Evolutionary conservation across 2,888 invertebrate genomes (phyloP).

Genomic region (Tuta absoluta): DNA sequence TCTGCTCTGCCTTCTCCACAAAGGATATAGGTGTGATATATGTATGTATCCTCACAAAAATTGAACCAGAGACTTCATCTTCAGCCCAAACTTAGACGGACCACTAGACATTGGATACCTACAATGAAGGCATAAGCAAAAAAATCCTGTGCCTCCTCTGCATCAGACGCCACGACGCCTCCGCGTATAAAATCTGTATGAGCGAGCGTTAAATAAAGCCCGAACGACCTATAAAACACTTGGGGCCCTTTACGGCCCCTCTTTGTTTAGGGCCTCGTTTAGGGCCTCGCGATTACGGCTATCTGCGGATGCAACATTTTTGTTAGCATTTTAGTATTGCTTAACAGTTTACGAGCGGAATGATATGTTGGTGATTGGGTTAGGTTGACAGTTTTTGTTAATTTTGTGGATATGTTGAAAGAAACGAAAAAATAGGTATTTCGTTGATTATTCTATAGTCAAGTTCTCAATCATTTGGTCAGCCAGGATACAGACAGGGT

Average conservation of each 20-base stretch:
- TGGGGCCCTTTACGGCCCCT: slow-evolving; percentile 51
- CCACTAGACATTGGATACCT: too few relatives aligned
- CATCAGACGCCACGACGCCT: slow-evolving; percentile 60
- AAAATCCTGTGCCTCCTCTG: slow-evolving; percentile 24
- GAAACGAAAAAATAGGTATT: background rate
- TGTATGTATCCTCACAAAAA: too few relatives aligned
- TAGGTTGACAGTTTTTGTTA: slow-evolving; percentile 14
- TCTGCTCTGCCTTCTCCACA: too few relatives aligned
- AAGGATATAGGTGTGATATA: too few relatives aligned
- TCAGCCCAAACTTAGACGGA: too few relatives aligned
- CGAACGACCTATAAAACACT: slow-evolving; percentile 67
- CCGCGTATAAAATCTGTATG: slow-evolving; percentile 73
- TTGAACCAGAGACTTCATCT: too few relatives aligned
- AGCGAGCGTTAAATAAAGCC: slow-evolving; percentile 72
- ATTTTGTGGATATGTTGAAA: slow-evolving; percentile 7
- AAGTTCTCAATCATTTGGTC: too few relatives aligned
- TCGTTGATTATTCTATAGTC: background rate
- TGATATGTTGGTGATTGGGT: slow-evolving; percentile 15
- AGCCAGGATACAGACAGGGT: too few relatives aligned
- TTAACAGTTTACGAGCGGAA: slow-evolving; percentile 13
- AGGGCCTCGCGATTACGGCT: slow-evolving; percentile 47
- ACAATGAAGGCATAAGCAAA: background rate
- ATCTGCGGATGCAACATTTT: slow-evolving; percentile 38
- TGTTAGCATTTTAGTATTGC: slow-evolving; percentile 22
- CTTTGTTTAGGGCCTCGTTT: slow-evolving; percentile 66